phyloP scores from a whole-genome alignment of 2,113 vertebrate species.

The Nothobranchius furzeri region DNA sequence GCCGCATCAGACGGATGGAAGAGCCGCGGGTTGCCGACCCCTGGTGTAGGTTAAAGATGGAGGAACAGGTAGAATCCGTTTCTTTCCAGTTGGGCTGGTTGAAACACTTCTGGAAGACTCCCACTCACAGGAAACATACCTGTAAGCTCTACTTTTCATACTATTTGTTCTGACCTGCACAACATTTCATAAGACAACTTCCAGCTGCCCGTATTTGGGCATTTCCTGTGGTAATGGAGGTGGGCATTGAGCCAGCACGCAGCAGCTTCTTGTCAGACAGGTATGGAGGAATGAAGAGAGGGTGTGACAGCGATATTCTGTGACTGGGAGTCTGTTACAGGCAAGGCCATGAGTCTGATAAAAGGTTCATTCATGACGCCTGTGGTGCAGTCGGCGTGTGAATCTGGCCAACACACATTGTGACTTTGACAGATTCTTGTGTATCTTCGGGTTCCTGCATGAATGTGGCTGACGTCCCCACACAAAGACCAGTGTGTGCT shows the following conservation, averaged over 20 bases:
- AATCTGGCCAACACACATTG: conserved; percentile 36
- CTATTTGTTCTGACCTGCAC: conserved; percentile 33
- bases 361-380: conserved; percentile 41
- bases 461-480: conserved; percentile 37
- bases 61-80: background rate
- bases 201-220: conserved; percentile 59
- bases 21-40: too few relatives aligned
- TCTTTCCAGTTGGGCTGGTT: conserved; percentile 9
- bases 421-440: conserved; percentile 61
- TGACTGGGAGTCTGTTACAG: background rate
- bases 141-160: conserved; percentile 18
- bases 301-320: background rate
- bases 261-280: conserved; percentile 50
- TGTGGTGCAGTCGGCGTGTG: conserved; percentile 15
- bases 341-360: conserved; percentile 23
- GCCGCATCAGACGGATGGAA: too few relatives aligned
- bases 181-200: conserved; percentile 38
- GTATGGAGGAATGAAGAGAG: conserved; percentile 17
- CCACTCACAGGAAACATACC: conserved; percentile 66
- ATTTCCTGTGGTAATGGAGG: conserved; percentile 37
- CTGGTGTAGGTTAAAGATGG: background rate
- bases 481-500: conserved; percentile 57
- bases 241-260: background rate
- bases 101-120: conserved; percentile 27
- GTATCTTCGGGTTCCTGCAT: conserved; percentile 52